Evolutionary conservation across 2,113 vertebrate species (phyloP).

Genomic region (Albula goreensis): DNA sequence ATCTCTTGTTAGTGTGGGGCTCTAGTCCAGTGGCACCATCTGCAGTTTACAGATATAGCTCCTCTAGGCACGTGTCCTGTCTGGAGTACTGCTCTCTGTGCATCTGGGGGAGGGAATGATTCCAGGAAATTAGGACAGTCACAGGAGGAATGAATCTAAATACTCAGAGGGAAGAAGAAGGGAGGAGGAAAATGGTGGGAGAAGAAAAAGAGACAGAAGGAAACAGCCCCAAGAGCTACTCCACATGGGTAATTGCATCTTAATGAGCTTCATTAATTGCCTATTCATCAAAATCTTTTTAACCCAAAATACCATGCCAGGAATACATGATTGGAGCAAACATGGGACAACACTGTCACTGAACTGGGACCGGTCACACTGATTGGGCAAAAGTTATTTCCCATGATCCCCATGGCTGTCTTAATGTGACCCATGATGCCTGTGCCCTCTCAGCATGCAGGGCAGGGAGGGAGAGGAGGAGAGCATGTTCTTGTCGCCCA

Average conservation of each 20-base stretch:
- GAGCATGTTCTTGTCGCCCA: not conserved
- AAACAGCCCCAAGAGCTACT: constrained; percentile 31
- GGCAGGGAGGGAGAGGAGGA: not conserved
- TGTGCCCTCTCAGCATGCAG: not conserved
- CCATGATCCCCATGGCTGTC: too few species aligned
- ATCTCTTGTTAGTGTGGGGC: too few species aligned
- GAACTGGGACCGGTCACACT: not conserved
- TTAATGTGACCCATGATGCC: too few species aligned
- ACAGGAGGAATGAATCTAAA: constrained; percentile 20
- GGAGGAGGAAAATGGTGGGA: constrained; percentile 7
- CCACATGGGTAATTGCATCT: constrained; percentile 39
- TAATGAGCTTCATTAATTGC: constrained; percentile 50
- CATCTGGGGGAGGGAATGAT: not conserved
- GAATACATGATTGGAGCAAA: constrained; percentile 1
- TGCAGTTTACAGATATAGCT: not conserved
- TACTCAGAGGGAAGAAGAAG: constrained; percentile 48
- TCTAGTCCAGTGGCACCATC: not conserved
- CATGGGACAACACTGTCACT: not conserved
- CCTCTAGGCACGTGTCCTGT: not conserved
- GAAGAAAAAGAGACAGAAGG: constrained; percentile 26
- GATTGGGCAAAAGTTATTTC: too few species aligned
- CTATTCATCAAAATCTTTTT: constrained; percentile 49
- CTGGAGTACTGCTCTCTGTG: not conserved
- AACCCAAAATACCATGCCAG: constrained; percentile 27
- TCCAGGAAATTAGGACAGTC: not conserved